Evolutionary conservation across 2,113 vertebrate genomes (phyloP).

Genomic region (Heptranchias perlo): DNA sequence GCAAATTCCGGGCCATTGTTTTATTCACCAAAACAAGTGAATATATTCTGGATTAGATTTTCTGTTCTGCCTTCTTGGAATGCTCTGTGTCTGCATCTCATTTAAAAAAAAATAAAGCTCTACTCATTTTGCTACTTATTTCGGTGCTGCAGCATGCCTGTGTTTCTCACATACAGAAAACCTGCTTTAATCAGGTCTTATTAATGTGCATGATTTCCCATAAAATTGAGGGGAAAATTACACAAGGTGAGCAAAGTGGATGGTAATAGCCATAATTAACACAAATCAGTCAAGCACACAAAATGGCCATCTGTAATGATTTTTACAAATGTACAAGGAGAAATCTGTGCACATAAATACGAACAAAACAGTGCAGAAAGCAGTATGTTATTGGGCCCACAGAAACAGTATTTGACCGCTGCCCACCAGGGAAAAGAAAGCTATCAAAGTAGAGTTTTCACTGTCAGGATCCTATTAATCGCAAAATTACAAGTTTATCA

Average conservation of each 20-base stretch:
- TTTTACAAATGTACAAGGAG: slow-evolving; percentile 6
- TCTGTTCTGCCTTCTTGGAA: neutral
- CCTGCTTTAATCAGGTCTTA: slow-evolving; percentile 33
- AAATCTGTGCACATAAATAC: neutral
- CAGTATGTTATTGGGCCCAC: neutral
- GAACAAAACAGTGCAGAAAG: neutral
- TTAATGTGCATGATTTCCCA: slow-evolving; percentile 31
- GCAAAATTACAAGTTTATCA: slow-evolving; percentile 29
- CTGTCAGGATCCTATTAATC: neutral
- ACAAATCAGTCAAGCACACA: slow-evolving; percentile 27
- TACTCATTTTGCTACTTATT: neutral
- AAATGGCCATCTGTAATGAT: slow-evolving; percentile 26
- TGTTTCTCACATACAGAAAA: neutral
- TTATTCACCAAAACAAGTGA: neutral
- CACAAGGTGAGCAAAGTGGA: slow-evolving; percentile 31
- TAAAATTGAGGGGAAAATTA: slow-evolving; percentile 31
- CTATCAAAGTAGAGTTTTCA: neutral
- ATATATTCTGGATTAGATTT: neutral
- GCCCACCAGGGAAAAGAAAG: neutral
- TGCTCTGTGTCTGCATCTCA: no score
- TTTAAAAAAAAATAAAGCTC: neutral
- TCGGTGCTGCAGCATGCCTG: neutral
- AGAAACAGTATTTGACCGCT: neutral
- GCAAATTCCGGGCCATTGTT: no score
- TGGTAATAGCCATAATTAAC: slow-evolving; percentile 34